Evolutionary conservation across 1,140 invertebrate genomes (phyloP), one percentile per base, ranked within the genome.

Genomic region (Elymnias hypermnestra): DNA sequence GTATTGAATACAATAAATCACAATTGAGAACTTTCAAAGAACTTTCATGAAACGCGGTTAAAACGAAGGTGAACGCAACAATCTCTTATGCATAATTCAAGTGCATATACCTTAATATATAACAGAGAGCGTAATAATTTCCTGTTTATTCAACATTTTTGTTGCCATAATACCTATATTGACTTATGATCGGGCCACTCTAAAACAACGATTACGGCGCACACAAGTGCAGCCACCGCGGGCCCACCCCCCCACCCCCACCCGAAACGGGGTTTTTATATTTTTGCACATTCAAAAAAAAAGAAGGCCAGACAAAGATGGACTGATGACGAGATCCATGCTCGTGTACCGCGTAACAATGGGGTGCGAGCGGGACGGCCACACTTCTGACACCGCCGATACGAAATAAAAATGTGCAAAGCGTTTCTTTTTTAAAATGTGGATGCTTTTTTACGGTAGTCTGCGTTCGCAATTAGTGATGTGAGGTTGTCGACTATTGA

Each of bases 211-310:
- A 82, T 79, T 79, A 78, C 63, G 59, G 62, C 74, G 57, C 81
- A 83, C 77, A 84, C 81, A 63, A 66, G 38, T 70, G 71, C 76
- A 75, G 42, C 55, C 49, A 31, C 33, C 28, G 56, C 36, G 59
- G 63, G 46, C 61, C 67, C 65, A 57, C 65, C 72, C 62, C 65
- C 63, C 19, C 19, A 38, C 62, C 65, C 63, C 19, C 19, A 38
- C 67, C 59, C 70, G 75, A 72, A 69, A 77, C 69, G 68, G 72
- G 67, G 76, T 84, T 84, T 84, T 84, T 85, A 83, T 83, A 85
- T 85, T 83, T 82, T 85, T 83, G 76, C 78, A 83, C 78, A 81
- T 79, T 83, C 68, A 79, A 82, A 84, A 83, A n/a, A n/a, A 83
- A 83, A 83, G 71, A 36, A 57, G 61, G 75, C 58, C 65, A 85